Evolutionary conservation across 1,140 invertebrate species (phyloP).

Genomic region (Hypsibius dujardini): DNA sequence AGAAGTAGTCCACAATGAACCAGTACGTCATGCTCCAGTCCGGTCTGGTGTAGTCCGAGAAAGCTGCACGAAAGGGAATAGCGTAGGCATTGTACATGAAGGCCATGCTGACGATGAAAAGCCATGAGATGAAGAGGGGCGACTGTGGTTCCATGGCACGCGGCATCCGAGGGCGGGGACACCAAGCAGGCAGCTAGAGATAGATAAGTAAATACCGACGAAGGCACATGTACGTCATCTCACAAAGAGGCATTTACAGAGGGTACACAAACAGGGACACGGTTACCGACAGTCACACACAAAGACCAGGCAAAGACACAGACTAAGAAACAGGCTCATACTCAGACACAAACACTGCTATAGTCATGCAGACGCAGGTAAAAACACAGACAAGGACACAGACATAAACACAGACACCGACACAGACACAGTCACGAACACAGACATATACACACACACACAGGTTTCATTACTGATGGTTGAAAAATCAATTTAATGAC

Average conservation of each 20-base stretch:
- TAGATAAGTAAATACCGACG: too few species aligned
- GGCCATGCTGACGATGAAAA: slow-evolving; percentile 53
- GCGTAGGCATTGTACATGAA: slow-evolving; percentile 74
- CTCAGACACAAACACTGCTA: too few species aligned
- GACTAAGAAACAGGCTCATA: background rate
- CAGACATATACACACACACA: too few species aligned
- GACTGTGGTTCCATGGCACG: slow-evolving; percentile 19
- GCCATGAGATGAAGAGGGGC: slow-evolving; percentile 58
- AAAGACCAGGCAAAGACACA: slow-evolving; percentile 6
- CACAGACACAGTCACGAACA: too few species aligned
- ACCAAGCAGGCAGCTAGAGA: too few species aligned
- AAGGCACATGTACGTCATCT: too few species aligned
- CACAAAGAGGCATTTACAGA: too few species aligned
- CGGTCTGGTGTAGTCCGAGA: slow-evolving; percentile 53
- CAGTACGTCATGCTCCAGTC: slow-evolving; percentile 50
- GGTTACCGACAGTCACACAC: too few species aligned
- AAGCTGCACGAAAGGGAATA: slow-evolving; percentile 61
- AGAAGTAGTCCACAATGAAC: slow-evolving; percentile 59
- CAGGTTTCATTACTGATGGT: background rate
- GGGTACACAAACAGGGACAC: too few species aligned
- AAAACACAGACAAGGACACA: background rate
- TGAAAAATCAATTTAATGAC: background rate
- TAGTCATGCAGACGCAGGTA: too few species aligned
- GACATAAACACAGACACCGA: background rate
- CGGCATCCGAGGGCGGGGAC: slow-evolving; percentile 10